Evolutionary conservation across 2,113 vertebrate species (phyloP), one percentile per base, ranked within the genome.

Genomic region (Sceloporus tristichus): DNA sequence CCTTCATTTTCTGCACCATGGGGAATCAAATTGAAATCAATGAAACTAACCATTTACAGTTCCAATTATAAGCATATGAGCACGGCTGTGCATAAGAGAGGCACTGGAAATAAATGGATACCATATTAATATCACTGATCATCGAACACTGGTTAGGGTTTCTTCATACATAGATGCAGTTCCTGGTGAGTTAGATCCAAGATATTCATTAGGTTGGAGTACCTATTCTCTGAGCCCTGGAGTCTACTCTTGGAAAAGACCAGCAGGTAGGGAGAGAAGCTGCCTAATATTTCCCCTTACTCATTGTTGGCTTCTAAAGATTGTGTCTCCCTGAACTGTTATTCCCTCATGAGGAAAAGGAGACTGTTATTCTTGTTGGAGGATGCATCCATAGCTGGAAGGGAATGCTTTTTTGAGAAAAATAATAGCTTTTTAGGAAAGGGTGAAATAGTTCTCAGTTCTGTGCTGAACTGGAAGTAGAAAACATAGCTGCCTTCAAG

Each of bases 21-120:
- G 80, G 85, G 65, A 90, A 79, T 54, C 84, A 66, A 81, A 92
- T 16, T n/a, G 86, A 90, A 91, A 70, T 2, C 83, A 84, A 59
- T 84, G 68, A 88, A 92, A 68, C 14, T 90, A 6, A 59, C 27
- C 66, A 70, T 88, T 88, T 85, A 59, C 80, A 89, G 75, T 89
- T 27, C 54, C 88, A 88, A 62, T 90, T 40, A 92, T 84, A 87
- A 91, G 87, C 89, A 92, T 66, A 87, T 87, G 85, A 21, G 6
- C 86, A 71, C 90, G 76, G 83, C 90, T 90, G 90, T 85, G 42
- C 76, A 85, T 87, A 90, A 81, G 2, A 48, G 6, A 1, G 0
- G 76, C 85, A n/a, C 82, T 86, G 91, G 56, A 85, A 79, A 7
- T 40, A n/a, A 56, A 21, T 48, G 48, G 86, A 53, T 42, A 48